phyloP scores from a whole-genome alignment of 2,113 vertebrate species.

The Camelus dromedarius region DNA sequence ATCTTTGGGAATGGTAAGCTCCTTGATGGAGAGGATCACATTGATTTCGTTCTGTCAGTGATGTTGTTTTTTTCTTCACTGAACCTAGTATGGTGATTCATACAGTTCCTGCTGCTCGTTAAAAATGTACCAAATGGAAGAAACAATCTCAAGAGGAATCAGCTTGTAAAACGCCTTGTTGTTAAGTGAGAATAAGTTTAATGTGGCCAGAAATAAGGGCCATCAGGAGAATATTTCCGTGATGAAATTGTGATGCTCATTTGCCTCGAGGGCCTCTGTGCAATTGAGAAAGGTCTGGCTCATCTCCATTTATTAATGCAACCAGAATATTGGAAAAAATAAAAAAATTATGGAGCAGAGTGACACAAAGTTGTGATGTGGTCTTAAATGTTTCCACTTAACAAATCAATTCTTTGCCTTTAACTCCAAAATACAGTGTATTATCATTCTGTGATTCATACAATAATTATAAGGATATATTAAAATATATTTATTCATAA shows the following conservation, averaged over 20 bases:
- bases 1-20: neutral
- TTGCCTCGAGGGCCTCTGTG: neutral
- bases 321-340: neutral
- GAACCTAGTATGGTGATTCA: neutral
- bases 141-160: slow-evolving; percentile 35
- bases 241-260: slow-evolving; percentile 36
- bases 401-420: slow-evolving; percentile 9
- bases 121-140: slow-evolving; percentile 37
- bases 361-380: neutral
- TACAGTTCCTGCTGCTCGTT: neutral
- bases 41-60: slow-evolving; percentile 31
- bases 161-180: slow-evolving; percentile 9
- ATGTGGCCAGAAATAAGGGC: neutral
- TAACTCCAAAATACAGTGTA: neutral
- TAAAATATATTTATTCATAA: slow-evolving; percentile 24
- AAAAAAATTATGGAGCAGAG: neutral
- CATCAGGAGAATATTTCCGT: slow-evolving; percentile 15
- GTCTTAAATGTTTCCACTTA: slow-evolving; percentile 18
- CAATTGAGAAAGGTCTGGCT: neutral
- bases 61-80: neutral
- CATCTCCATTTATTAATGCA: neutral
- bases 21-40: neutral
- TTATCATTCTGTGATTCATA: neutral
- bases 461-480: neutral
- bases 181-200: slow-evolving; percentile 38